Base-by-base conservation (phyloP, 2,113 vertebrate genomes). In the Lucifuga dentata region DNA sequence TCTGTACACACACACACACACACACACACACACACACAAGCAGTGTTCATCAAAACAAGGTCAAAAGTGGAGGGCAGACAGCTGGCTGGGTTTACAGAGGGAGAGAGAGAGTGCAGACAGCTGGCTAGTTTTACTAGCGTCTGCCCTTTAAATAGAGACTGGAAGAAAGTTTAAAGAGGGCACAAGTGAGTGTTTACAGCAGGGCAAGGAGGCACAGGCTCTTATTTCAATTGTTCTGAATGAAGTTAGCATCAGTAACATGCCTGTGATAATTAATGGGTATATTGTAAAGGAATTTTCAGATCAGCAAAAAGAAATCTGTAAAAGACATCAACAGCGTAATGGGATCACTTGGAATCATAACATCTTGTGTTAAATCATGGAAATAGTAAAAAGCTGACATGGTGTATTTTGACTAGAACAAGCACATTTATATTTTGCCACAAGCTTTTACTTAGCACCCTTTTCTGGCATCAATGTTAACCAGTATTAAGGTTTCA, bases 61-160 rank as follows among this genome's bases (percentile, higher is more conserved):
- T 91, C 86, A 86, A 64, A 79, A 67, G 77, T 77, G 73, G 88
- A 87, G 84, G 88, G 86, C 82, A 90, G 82, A 82, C 85, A 91
- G 88, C 82, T 89, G 88, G 84, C 73, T 75, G 50, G 80, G 80
- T 88, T 88, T 86, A 84, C 80, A 40, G 67, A 83, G 58, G 73
- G 58, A 76, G 41, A 68, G 81, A 72, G 63, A 67, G 71, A 78
- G n/a, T n/a, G 80, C 70, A 83, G 84, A 88, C 83, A 83, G 86
- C 82, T 83, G 86, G 77, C 21, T 61, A 73, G 73, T 73, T 87
- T 89, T 88, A 87, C 84, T 83, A 69, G 79, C 46, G 72, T 87
- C 83, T 86, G 75, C 64, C 73, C 68, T 82, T 86, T 84, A 78
- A 84, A 82, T 80, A 81, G 68, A 79, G 73, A 80, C 80, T 80